Conservation (phyloP, 2,113 vertebrate species). For the Pithys albifrons region DNA sequence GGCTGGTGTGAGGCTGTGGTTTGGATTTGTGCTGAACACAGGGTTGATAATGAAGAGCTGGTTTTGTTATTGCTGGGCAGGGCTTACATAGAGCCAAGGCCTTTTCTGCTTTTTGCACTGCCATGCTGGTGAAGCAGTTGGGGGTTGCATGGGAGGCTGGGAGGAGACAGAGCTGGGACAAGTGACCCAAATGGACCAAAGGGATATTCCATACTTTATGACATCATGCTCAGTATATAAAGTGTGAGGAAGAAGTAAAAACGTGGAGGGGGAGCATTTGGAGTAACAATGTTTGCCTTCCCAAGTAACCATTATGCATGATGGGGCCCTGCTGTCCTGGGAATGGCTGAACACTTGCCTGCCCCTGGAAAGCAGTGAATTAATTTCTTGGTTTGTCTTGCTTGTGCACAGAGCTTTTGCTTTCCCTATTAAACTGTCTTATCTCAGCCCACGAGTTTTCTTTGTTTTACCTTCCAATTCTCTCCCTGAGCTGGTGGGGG, state of each 20-base stretch:
- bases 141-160: neutral
- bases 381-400: neutral
- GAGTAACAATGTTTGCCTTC: neutral
- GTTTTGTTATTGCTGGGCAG: neutral
- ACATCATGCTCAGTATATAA: rapidly evolving
- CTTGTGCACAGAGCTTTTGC: neutral
- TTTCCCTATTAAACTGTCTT: neutral
- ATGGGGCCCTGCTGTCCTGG: no score
- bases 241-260: neutral
- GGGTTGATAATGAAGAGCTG: neutral
- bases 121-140: neutral
- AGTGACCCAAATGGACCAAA: neutral
- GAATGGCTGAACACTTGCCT: neutral
- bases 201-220: neutral
- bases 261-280: neutral
- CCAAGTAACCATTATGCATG: rapidly evolving
- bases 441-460: neutral
- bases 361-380: neutral
- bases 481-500: neutral
- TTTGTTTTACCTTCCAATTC: neutral
- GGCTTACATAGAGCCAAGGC: neutral
- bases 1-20: neutral
- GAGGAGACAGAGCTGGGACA: neutral
- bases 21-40: neutral
- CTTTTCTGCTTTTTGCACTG: rapidly evolving